These are phyloP conservation scores for Indicator maculatus DNA, from an alignment of 2,113 vertebrate genomes.

Conservation along the genomic window DNA sequence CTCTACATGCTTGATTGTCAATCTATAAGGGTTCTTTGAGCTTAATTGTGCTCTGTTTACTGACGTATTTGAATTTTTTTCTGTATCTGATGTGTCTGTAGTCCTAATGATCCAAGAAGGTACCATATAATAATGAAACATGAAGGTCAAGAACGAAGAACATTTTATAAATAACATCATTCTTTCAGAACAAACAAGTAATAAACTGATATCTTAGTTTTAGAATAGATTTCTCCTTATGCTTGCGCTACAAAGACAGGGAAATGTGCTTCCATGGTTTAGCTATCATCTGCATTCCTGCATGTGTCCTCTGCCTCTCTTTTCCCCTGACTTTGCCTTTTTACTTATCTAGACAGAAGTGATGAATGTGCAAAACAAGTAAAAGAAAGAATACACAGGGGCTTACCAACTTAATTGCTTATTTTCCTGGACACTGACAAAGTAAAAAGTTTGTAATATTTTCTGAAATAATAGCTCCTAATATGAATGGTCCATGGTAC, in stretches of 20 bases:
- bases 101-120: neutral
- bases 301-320: neutral
- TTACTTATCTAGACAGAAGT: neutral
- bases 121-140: neutral
- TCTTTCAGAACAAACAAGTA: neutral
- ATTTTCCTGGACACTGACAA: conserved; percentile 13
- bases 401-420: neutral
- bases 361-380: neutral
- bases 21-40: neutral
- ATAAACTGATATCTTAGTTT: neutral
- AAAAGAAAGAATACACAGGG: neutral
- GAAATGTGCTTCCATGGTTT: neutral
- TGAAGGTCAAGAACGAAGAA: neutral
- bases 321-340: neutral
- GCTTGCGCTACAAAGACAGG: neutral
- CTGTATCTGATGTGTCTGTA: neutral
- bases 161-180: neutral
- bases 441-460: neutral
- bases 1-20: neutral
- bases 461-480: conserved; percentile 12
- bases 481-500: neutral
- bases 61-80: neutral
- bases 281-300: neutral
- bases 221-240: neutral
- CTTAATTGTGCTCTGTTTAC: neutral